Evolutionary conservation across 2,888 invertebrate species (phyloP).

Genomic region (Amblyteles armatorius): DNA sequence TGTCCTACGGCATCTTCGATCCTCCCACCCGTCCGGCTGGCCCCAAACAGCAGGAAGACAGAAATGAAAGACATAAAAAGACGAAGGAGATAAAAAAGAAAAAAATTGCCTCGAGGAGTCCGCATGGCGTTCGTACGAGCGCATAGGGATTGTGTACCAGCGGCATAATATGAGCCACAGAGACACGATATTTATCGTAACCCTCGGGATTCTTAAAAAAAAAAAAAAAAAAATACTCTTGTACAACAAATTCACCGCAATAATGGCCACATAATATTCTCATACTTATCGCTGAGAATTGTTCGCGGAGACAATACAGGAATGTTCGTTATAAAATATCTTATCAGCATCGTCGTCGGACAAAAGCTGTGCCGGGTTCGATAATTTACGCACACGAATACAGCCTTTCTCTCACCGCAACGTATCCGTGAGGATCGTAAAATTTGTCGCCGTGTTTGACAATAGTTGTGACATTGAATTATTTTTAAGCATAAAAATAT

Average conservation of each 20-base stretch:
- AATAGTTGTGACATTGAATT: constrained; percentile 9
- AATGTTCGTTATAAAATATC: constrained; percentile 49
- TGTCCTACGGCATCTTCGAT: constrained; percentile 50
- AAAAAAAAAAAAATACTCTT: constrained; percentile 13
- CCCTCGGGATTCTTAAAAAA: constrained; percentile 40
- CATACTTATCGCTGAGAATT: constrained; percentile 39
- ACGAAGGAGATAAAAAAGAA: constrained; percentile 3
- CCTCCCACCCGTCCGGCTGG: constrained; percentile 29
- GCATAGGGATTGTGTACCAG: constrained; percentile 24
- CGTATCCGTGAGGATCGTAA: not conserved
- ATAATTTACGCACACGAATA: constrained; percentile 48
- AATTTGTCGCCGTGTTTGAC: constrained; percentile 20
- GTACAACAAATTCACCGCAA: constrained; percentile 31
- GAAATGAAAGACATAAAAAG: constrained; percentile 28
- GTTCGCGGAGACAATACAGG: constrained; percentile 43
- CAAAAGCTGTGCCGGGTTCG: not conserved
- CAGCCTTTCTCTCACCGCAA: not conserved
- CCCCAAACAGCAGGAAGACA: constrained; percentile 1
- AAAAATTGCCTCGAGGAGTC: constrained; percentile 34
- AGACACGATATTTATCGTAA: constrained; percentile 54
- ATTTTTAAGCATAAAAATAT: constrained; percentile 12
- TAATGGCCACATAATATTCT: constrained; percentile 53
- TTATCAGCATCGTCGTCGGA: constrained; percentile 13
- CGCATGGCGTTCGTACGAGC: constrained; percentile 52
- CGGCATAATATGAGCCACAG: constrained; percentile 37